Base-by-base conservation (phyloP, 2,797 vertebrate species). In the Anguilla marmorata region DNA sequence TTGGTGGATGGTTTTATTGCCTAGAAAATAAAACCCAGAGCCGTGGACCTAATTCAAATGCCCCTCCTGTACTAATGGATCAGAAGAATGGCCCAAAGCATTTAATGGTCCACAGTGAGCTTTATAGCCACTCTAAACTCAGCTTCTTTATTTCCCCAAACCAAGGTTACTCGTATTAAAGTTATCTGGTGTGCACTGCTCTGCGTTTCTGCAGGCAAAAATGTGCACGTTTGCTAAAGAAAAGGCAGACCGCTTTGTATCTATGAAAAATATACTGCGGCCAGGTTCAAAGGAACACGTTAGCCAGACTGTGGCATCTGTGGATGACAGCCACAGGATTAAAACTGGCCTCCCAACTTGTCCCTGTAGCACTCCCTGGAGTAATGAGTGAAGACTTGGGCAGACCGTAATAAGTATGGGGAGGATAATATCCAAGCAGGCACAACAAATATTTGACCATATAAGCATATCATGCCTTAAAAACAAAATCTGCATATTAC, bases 1-100 rank as follows among this genome's bases (percentile, higher is more conserved):
- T 60, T 60, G 60, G 83, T 56, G 83, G 27, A 58, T 24, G 14
- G 85, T 90, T 92, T 92, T 92, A 93, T 89, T 91, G 90, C 91
- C 89, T 88, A 91, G 92, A 89, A 89, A 88, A 93, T 93, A 87
- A 93, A 92, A 91, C 93, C 69, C 86, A 88, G 89, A 93, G 91
- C 89, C 91, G 80, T 90, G 87, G 90, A 90, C 90, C 92, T 90
- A 91, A 92, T 92, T 91, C 91, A 92, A 93, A 91, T 93, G 92
- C 90, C 90, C 88, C 87, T 9, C 85, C 92, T 88, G 85, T 91
- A 91, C 91, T 93, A 93, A 95, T 94, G 93, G 91, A 93, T 94
- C 92, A 89, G 87, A 92, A 90, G 90, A 90, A 91, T 90, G 87
- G 86, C 87, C 91, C 89, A 88, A 88, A 79, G 80, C 91, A 90